Conservation (phyloP, 2,113 vertebrate genomes). For the Tenrec ecaudatus region DNA sequence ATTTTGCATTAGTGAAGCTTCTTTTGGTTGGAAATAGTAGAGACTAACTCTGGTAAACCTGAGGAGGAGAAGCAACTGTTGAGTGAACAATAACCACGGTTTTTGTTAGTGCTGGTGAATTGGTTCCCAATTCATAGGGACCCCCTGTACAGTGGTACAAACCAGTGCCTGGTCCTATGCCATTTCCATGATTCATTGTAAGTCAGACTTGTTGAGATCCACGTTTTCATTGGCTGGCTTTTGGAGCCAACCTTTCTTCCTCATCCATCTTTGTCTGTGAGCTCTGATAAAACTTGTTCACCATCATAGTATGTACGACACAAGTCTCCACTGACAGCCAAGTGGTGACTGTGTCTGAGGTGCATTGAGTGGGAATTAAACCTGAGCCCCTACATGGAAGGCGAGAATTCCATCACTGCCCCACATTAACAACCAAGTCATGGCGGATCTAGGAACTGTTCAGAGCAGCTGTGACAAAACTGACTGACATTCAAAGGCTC, state of each 20-base stretch:
- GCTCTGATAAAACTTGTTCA: not conserved
- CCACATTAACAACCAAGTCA: not conserved
- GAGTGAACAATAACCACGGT: not conserved
- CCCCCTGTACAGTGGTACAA: not conserved
- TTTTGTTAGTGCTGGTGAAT: not conserved
- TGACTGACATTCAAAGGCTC: not conserved
- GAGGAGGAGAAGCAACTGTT: not conserved
- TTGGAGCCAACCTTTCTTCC: not conserved
- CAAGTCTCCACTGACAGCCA: not conserved
- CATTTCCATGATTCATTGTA: not conserved
- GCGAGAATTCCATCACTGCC: not conserved
- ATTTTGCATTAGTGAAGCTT: constrained; percentile 15
- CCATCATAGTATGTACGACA: not conserved
- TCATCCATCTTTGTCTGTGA: not conserved
- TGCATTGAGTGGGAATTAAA: not conserved
- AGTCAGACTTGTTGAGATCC: not conserved
- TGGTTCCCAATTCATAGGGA: not conserved
- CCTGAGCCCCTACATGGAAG: not conserved
- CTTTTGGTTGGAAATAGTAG: constrained; percentile 27
- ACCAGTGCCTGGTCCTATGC: not conserved
- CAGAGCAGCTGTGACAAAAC: not conserved
- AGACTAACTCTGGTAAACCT: not conserved
- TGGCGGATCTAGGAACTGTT: not conserved
- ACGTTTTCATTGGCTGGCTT: not conserved
- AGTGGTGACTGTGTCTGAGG: not conserved